Evolutionary conservation across 2,797 vertebrate genomes (phyloP).

Genomic region (Coendou prehensilis): DNA sequence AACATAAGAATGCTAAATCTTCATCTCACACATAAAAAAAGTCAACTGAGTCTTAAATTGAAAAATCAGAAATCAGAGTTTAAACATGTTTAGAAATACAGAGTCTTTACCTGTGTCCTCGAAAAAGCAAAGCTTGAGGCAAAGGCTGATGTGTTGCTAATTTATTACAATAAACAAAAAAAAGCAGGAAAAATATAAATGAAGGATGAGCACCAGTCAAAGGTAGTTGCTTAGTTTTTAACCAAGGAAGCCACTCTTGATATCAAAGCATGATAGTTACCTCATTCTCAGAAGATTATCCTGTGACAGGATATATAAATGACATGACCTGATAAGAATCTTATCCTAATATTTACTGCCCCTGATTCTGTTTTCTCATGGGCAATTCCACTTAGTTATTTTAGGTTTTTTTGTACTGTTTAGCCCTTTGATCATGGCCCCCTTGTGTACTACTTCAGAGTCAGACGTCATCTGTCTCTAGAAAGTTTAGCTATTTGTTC

Average conservation of each 20-base stretch:
- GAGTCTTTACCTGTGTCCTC: neutral
- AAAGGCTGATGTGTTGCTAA: neutral
- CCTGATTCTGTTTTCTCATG: neutral
- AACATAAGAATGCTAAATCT: neutral
- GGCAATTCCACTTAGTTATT: neutral
- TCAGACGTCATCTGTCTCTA: neutral
- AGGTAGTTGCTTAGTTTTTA: neutral
- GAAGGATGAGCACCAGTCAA: neutral
- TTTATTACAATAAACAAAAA: neutral
- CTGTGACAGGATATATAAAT: neutral
- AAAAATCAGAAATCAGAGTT: constrained; percentile 10
- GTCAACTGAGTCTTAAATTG: neutral
- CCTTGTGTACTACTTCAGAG: neutral
- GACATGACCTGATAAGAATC: neutral
- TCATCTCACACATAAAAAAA: neutral
- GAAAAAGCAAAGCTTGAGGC: neutral
- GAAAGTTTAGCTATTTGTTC: neutral
- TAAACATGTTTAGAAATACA: neutral
- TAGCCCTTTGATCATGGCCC: no score
- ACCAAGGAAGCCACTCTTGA: neutral
- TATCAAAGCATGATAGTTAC: neutral
- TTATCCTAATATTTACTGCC: neutral
- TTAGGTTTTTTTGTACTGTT: neutral
- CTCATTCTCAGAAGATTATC: neutral
- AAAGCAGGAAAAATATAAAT: neutral